phyloP scores from a whole-genome alignment of 37 sponge, comb jelly and placozoan species.

The Theonella swinhoei region DNA sequence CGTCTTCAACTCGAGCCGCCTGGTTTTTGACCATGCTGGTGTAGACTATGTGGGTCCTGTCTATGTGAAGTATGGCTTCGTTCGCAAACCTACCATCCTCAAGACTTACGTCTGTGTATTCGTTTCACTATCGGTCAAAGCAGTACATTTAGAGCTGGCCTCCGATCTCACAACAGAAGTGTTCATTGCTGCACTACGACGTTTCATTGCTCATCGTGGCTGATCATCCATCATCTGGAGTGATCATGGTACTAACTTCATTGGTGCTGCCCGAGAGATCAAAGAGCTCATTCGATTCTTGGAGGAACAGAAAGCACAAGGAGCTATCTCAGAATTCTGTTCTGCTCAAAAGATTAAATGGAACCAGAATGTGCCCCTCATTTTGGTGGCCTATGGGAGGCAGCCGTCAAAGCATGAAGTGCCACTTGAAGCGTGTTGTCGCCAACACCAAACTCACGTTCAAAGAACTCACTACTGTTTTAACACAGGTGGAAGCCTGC shows the following conservation, averaged over 20 bases:
- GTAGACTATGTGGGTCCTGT: conserved; percentile 55
- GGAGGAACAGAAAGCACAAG: not conserved
- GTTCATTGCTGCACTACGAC: conserved; percentile 11
- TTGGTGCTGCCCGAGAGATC: conserved; percentile 31
- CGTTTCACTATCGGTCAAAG: conserved; percentile 19
- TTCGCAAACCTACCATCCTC: conserved; percentile 18
- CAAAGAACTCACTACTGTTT: too few relatives aligned
- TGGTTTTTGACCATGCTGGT: conserved; percentile 3
- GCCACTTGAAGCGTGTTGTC: too few relatives aligned
- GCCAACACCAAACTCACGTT: too few relatives aligned
- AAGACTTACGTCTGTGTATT: conserved; percentile 42
- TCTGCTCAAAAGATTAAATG: conserved; percentile 19
- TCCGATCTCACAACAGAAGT: conserved; percentile 23
- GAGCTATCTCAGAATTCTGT: not conserved
- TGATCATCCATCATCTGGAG: not conserved
- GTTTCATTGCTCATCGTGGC: conserved; percentile 13
- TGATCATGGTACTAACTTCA: conserved; percentile 37
- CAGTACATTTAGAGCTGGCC: conserved; percentile 42
- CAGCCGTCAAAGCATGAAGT: too few relatives aligned
- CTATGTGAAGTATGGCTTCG: conserved; percentile 13
- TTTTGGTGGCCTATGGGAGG: too few relatives aligned
- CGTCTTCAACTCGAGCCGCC: too few relatives aligned
- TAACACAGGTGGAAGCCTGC: too few relatives aligned
- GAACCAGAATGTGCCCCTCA: too few relatives aligned
- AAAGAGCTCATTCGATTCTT: conserved; percentile 16